A percentile compares a stretch with the other conserved stretches of the same genome.
Evolutionary conservation across 2,797 vertebrate genomes (phyloP).

Genomic region (Buceros bicornis): DNA sequence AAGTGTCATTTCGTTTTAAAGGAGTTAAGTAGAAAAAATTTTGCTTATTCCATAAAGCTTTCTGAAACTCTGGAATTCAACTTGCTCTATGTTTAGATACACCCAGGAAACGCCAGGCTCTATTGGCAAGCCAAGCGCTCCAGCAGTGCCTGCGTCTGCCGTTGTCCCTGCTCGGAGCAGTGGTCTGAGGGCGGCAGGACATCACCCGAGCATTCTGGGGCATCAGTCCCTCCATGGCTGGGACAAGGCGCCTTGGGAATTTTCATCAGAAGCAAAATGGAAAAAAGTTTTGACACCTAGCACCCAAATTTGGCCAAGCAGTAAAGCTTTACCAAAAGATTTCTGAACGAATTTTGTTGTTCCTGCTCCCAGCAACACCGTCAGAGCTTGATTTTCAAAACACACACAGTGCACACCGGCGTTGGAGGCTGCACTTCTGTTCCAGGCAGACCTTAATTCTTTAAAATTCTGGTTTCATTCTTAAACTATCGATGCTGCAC

Average conservation of each 20-base stretch:
- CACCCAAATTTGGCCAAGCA: fast-evolving
- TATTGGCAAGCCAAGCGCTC: too few species aligned
- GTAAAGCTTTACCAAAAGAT: fast-evolving
- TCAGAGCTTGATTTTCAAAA: neutral
- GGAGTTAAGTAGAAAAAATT: too few species aligned
- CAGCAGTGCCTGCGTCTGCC: too few species aligned
- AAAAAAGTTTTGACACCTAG: fast-evolving
- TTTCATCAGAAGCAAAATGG: fast-evolving
- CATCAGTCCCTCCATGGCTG: fast-evolving
- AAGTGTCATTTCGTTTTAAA: too few species aligned
- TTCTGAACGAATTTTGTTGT: neutral
- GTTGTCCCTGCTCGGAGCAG: too few species aligned
- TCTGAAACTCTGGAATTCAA: too few species aligned
- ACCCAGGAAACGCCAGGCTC: too few species aligned
- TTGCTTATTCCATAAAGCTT: too few species aligned
- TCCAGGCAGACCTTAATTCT: neutral
- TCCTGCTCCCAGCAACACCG: neutral
- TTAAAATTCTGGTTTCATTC: constrained; percentile 22
- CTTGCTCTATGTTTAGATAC: too few species aligned
- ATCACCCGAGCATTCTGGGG: neutral
- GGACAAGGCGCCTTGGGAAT: neutral
- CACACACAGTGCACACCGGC: neutral
- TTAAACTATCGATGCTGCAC: constrained; percentile 46
- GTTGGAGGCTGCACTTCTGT: neutral
- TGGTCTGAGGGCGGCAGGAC: neutral